A percentile compares a stretch with the other conserved stretches of the same genome.
Conservation (phyloP, 2,888 invertebrate species). For the Linnaemya tessellans region DNA sequence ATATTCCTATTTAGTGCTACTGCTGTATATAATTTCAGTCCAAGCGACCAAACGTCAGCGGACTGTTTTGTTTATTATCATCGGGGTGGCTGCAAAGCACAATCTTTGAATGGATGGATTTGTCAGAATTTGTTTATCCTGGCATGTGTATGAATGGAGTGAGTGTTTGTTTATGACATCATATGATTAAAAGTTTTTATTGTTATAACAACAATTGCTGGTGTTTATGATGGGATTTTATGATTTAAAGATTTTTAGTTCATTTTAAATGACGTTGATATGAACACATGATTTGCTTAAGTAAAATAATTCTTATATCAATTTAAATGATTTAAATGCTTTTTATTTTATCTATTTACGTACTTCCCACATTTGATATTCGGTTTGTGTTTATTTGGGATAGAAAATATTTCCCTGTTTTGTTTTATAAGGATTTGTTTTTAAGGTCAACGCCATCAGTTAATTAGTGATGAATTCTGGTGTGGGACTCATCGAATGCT, state of each 20-base stretch:
- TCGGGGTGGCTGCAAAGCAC: constrained; percentile 26
- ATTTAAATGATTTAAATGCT: too few species aligned
- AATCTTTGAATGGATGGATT: constrained; percentile 25
- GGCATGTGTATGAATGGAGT: constrained; percentile 13
- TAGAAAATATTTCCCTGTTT: too few species aligned
- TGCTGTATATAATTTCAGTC: constrained; percentile 1
- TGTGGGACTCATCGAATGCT: too few species aligned
- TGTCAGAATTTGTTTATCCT: constrained; percentile 37
- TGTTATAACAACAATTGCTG: constrained; percentile 6
- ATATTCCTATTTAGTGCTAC: background rate
- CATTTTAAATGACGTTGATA: constrained; percentile 37
- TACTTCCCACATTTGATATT: too few species aligned
- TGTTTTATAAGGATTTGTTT: too few species aligned
- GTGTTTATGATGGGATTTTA: constrained; percentile 51
- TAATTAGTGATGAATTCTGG: too few species aligned
- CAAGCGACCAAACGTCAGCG: constrained; percentile 29
- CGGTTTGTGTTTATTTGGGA: too few species aligned
- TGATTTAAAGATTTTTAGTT: constrained; percentile 42
- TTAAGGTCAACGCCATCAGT: too few species aligned
- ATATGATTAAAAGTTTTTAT: constrained; percentile 24
- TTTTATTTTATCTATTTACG: too few species aligned
- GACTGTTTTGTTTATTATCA: constrained; percentile 17
- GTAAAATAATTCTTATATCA: background rate
- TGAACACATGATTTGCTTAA: constrained; percentile 34
- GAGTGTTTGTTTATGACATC: constrained; percentile 40